Percentiles rank a stretch among this genome's conserved stretches.
phyloP scores from a whole-genome alignment of 2,797 vertebrate genomes.

The Gallinago stenura region DNA sequence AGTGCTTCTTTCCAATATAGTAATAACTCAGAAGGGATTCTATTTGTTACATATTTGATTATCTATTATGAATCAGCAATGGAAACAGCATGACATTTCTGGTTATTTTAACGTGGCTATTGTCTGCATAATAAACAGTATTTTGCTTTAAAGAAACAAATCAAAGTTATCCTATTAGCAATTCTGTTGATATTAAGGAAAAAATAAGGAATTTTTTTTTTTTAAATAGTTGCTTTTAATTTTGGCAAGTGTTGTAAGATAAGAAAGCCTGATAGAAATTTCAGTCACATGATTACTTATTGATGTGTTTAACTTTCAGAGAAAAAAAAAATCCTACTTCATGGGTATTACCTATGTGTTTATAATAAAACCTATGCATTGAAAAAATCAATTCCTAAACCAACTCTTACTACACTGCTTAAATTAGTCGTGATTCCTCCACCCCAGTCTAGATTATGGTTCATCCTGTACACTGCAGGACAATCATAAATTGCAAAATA shows the following conservation, averaged over 20 bases:
- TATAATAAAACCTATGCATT: not conserved
- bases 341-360: not conserved
- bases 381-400: not conserved
- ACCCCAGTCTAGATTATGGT: not conserved
- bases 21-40: not conserved
- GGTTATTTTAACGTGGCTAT: not conserved
- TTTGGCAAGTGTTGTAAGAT: not conserved
- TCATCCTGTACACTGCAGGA: not conserved
- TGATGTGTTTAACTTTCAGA: not conserved
- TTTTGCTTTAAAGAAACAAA: not conserved
- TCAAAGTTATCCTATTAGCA: not conserved
- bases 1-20: not conserved
- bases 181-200: not conserved
- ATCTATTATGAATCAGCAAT: not conserved
- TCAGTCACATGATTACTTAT: not conserved
- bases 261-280: not conserved
- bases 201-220: not conserved
- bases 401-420: not conserved
- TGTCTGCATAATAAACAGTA: not conserved
- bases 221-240: not conserved
- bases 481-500: not conserved
- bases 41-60: not conserved
- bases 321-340: not conserved
- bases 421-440: not conserved
- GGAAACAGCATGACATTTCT: not conserved